A percentile compares a stretch with the other conserved stretches of the same genome.
Conservation (phyloP, 2,888 invertebrate species). For the Sinotaia quadrata region DNA sequence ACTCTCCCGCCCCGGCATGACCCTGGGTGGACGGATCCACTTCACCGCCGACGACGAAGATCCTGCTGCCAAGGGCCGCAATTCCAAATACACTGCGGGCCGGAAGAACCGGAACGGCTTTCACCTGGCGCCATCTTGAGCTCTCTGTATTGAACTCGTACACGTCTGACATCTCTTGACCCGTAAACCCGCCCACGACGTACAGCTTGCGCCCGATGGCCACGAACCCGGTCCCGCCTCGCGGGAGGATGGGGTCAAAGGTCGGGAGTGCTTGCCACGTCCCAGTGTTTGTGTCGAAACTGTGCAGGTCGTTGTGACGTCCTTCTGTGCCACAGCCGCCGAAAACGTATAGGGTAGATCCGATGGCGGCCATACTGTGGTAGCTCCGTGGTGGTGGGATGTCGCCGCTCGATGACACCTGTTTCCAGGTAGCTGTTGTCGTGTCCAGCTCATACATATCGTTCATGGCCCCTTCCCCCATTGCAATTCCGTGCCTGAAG, state of each 20-base stretch:
- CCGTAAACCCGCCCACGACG: constrained; percentile 42
- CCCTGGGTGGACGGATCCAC: constrained; percentile 36
- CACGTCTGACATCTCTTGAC: constrained; percentile 39
- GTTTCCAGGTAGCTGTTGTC: constrained; percentile 29
- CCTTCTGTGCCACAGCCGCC: constrained; percentile 40
- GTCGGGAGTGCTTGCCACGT: constrained; percentile 37
- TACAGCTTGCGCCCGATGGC: constrained; percentile 31
- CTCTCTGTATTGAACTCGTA: constrained; percentile 34
- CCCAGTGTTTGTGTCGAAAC: constrained; percentile 33
- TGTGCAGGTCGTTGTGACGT: constrained; percentile 38
- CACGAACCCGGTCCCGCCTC: constrained; percentile 39
- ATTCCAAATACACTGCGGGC: constrained; percentile 44
- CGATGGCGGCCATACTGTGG: constrained; percentile 39
- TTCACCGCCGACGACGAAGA: constrained; percentile 41
- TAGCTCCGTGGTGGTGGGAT: constrained; percentile 38
- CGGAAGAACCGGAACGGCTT: constrained; percentile 26
- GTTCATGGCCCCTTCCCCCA: constrained; percentile 34
- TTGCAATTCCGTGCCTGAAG: constrained; percentile 32
- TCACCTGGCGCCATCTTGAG: constrained; percentile 35
- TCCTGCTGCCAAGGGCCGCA: constrained; percentile 22
- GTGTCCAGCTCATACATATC: constrained; percentile 40
- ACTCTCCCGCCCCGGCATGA: constrained; percentile 41
- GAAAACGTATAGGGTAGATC: constrained; percentile 37
- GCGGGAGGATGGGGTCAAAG: constrained; percentile 30
- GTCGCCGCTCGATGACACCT: constrained; percentile 20